Evolutionary conservation across 2,113 vertebrate species (phyloP), one percentile per base, ranked within the genome.

Genomic region (Cercopithecus mona): DNA sequence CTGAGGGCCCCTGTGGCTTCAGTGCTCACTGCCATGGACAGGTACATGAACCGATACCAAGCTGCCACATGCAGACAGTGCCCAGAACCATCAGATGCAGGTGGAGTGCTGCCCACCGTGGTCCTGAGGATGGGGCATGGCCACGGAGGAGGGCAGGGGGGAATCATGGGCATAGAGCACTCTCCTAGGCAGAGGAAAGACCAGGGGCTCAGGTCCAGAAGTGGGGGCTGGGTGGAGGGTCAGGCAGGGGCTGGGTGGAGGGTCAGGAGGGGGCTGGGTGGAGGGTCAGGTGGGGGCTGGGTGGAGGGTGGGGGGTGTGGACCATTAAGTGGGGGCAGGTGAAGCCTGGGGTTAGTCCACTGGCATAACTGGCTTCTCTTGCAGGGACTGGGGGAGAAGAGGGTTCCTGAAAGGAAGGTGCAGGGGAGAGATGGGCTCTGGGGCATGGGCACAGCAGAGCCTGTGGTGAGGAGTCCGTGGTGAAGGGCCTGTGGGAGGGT

Each of bases 11-110:
- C 72, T 5, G 43, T 5, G 13, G 35, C 14, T 27, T 40, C 35
- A 3, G 2, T 0, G 40, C 32, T 50, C 11, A 25, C 0, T 6
- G 30, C 43, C 4, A 2, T 0, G 4, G 16, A 38, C 6, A 1
- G 27, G 20, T 7, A 0, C 17, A 1, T 0, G 30, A 38, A 22
- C 45, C 6, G 8, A 6, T 0, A 1, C 35, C 25, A 5, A 59
- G 1, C 3, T 5, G 43, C 48, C 68, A 2, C 8, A 8, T 18
- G 48, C 25, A 22, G 48, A 20, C 27, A 12, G 57, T 0, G 9
- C 17, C 7, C 0, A 1, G 5, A 20, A 61, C 23, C 48, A 27
- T 38, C 2, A 1, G 57, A 4, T 12, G 27, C 86, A 11, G 32
- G 27, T 7, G 17, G 70, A 38, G n/a, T 0, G 14, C 14, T 20